These are phyloP conservation scores for Synanthedon myopaeformis DNA, from an alignment of 2,888 invertebrate species.

Conservation along the genomic window DNA sequence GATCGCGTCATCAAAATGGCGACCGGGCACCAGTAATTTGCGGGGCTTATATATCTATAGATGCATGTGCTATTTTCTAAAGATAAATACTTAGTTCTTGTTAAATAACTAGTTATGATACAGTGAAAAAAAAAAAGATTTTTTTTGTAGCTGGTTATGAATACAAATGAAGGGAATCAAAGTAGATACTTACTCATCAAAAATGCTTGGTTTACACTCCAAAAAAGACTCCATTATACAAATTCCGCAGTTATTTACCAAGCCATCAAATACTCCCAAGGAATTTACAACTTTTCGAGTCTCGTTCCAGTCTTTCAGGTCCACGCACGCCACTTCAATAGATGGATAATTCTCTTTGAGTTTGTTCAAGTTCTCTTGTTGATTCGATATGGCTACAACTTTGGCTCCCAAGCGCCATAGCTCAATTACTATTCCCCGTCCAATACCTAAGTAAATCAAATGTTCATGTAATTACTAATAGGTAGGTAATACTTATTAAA, in stretches of 20 bases:
- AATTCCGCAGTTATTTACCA: conserved; percentile 91
- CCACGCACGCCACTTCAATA: conserved; percentile 74
- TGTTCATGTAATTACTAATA: not conserved
- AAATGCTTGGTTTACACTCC: conserved; percentile 74
- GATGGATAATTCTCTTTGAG: conserved; percentile 71
- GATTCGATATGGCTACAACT: conserved; percentile 81
- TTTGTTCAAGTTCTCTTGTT: conserved; percentile 71
- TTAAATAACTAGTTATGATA: too few relatives aligned
- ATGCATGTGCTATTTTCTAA: too few relatives aligned
- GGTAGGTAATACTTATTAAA: conserved; percentile 2
- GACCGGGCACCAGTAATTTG: too few relatives aligned
- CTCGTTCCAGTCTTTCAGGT: conserved; percentile 80
- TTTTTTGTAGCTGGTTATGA: too few relatives aligned
- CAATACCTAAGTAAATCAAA: conserved; percentile 72
- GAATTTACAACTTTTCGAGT: conserved; percentile 69
- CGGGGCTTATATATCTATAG: too few relatives aligned
- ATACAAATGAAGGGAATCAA: not conserved
- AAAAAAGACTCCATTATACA: conserved; percentile 77
- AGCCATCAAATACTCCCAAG: conserved; percentile 77
- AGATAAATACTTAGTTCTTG: too few relatives aligned
- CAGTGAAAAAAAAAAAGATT: too few relatives aligned
- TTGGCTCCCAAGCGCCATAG: conserved; percentile 75
- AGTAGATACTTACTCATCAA: conserved; percentile 73
- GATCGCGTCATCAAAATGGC: not conserved
- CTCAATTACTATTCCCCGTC: conserved; percentile 76